Evolutionary conservation across 53 echinoderm and acorn worm genomes (phyloP).

Genomic region (Crossaster papposus): DNA sequence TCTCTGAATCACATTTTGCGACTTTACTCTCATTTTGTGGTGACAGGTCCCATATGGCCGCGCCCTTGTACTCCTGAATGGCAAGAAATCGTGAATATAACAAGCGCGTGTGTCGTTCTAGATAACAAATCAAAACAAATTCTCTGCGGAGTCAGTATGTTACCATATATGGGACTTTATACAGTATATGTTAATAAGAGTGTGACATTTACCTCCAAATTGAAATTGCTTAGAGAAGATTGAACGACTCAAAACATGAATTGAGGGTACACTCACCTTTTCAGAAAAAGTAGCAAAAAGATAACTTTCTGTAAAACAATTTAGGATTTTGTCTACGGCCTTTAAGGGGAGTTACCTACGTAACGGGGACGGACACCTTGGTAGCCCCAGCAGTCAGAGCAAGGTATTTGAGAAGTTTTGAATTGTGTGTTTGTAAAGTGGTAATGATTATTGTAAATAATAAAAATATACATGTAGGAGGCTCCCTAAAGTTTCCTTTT

Average conservation of each 20-base stretch:
- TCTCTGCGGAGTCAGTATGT: no score
- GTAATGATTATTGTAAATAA: neutral
- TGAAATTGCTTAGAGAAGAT: neutral
- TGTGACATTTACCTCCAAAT: neutral
- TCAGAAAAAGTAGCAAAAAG: constrained; percentile 6
- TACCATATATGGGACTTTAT: constrained; percentile 9
- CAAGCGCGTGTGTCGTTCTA: no score
- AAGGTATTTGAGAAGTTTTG: neutral
- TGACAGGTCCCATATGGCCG: no score
- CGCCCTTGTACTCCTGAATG: no score
- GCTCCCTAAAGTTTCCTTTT: neutral
- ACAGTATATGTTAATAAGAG: neutral
- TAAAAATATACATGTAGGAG: neutral
- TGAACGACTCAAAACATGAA: neutral
- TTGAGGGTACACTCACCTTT: neutral
- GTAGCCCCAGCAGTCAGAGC: neutral
- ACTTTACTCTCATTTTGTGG: no score
- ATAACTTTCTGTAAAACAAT: constrained; percentile 9
- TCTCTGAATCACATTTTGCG: no score
- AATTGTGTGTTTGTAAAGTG: neutral
- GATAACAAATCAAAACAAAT: no score
- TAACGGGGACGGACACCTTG: constrained; percentile 26
- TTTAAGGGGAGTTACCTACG: neutral
- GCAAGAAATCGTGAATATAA: no score
- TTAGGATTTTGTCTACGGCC: neutral